Evolutionary conservation across 1,140 invertebrate genomes (phyloP).

Genomic region (Alviniconcha marisindica): DNA sequence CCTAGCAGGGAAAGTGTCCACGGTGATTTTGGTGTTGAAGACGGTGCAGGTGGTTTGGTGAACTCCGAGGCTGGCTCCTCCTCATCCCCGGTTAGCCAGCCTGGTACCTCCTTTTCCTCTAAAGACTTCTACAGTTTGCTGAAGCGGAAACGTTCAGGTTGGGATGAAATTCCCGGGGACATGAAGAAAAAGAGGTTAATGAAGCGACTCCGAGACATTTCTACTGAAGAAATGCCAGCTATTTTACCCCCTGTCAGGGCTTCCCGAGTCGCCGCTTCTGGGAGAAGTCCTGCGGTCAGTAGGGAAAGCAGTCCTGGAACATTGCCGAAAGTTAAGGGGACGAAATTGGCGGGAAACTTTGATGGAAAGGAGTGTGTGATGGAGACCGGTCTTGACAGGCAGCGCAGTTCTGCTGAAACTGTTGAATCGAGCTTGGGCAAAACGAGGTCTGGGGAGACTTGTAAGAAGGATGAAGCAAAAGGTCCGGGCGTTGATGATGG

Average conservation of each 20-base stretch:
- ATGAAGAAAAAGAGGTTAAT: not conserved
- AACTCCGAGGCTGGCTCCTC: too few relatives aligned
- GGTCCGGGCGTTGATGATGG: too few relatives aligned
- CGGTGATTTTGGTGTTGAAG: too few relatives aligned
- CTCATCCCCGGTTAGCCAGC: too few relatives aligned
- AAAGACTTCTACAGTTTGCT: not conserved
- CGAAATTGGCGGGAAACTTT: not conserved
- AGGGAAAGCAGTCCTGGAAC: conserved; percentile 35
- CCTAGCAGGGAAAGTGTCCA: too few relatives aligned
- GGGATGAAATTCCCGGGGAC: not conserved
- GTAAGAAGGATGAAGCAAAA: too few relatives aligned
- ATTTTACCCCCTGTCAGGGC: not conserved
- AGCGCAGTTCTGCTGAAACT: too few relatives aligned
- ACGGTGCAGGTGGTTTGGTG: too few relatives aligned
- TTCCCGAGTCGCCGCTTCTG: not conserved
- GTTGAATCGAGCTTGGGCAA: too few relatives aligned
- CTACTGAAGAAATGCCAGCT: conserved; percentile 20
- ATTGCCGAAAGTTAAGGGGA: not conserved
- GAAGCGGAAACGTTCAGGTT: not conserved
- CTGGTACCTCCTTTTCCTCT: not conserved
- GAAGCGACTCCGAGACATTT: conserved; percentile 15
- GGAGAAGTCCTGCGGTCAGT: not conserved
- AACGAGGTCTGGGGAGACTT: too few relatives aligned
- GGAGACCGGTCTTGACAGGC: not conserved
- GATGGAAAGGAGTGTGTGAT: not conserved